Evolutionary conservation across 1,140 invertebrate species (phyloP).

Genomic region (Bombus picipes): DNA sequence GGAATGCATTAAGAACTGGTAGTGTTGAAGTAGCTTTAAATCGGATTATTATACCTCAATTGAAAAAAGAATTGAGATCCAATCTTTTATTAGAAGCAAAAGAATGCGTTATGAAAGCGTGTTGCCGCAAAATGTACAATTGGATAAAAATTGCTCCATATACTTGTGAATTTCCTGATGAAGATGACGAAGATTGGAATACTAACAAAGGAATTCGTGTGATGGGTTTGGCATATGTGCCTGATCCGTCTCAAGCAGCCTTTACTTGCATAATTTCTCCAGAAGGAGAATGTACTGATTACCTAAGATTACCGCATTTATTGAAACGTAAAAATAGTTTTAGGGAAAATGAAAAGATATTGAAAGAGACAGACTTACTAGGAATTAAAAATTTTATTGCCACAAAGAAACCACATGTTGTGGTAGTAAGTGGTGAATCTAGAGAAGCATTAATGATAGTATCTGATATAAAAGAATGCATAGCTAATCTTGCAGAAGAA

Average conservation of each 20-base stretch:
- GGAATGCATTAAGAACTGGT: slow-evolving; percentile 95
- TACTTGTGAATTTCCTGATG: slow-evolving; percentile 89
- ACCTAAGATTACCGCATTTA: slow-evolving; percentile 92
- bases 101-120: slow-evolving; percentile 93
- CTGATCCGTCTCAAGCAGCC: slow-evolving; percentile 92
- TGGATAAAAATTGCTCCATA: slow-evolving; percentile 96
- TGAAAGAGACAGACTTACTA: slow-evolving; percentile 91
- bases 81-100: slow-evolving; percentile 94
- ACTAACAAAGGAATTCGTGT: slow-evolving; percentile 92
- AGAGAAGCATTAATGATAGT: slow-evolving; percentile 93
- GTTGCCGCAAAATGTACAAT: slow-evolving; percentile 93
- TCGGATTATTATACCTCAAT: slow-evolving; percentile 94
- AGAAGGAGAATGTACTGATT: slow-evolving; percentile 96
- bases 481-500: slow-evolving; percentile 89
- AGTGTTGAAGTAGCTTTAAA: slow-evolving; percentile 94
- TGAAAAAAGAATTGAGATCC: slow-evolving; percentile 93
- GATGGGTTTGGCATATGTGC: slow-evolving; percentile 93
- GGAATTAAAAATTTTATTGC: slow-evolving; percentile 93
- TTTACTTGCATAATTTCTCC: slow-evolving; percentile 94
- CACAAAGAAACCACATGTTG: slow-evolving; percentile 96
- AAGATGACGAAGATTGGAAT: slow-evolving; percentile 96
- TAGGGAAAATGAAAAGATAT: slow-evolving; percentile 87
- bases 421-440: slow-evolving; percentile 95
- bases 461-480: slow-evolving; percentile 91
- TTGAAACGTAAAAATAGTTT: slow-evolving; percentile 91